These are phyloP conservation scores for Platalea minor DNA, from an alignment of 2,797 vertebrate genomes.

Conservation along the genomic window DNA sequence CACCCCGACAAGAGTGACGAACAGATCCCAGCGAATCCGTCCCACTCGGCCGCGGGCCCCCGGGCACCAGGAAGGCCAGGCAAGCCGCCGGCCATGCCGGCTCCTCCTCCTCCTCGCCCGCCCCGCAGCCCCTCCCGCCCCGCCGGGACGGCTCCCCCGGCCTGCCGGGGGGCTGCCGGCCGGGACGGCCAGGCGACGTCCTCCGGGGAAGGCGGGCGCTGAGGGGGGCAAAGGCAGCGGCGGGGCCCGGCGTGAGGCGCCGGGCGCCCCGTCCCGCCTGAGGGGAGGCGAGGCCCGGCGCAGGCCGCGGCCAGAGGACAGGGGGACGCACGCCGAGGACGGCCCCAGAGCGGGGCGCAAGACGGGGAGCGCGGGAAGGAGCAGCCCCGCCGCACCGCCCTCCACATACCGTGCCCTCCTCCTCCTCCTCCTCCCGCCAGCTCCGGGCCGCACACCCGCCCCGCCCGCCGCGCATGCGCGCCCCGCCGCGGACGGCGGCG, in stretches of 20 bases:
- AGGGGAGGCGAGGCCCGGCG: background rate
- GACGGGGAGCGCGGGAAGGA: too few species aligned
- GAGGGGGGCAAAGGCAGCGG: too few species aligned
- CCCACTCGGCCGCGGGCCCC: background rate
- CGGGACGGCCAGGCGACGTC: too few species aligned
- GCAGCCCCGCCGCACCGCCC: background rate
- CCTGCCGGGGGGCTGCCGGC: too few species aligned
- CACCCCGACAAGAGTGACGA: accelerated
- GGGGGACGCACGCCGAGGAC: too few species aligned
- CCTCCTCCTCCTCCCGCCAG: background rate
- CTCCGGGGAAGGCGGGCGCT: background rate
- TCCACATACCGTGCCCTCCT: background rate
- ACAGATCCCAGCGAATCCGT: accelerated
- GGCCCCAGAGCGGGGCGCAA: too few species aligned
- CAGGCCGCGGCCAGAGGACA: background rate
- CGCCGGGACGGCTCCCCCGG: background rate
- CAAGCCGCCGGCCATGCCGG: background rate
- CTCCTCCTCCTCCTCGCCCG: background rate
- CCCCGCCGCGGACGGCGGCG: too few species aligned
- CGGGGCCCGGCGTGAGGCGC: too few species aligned
- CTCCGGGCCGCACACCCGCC: background rate
- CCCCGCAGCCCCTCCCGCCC: background rate
- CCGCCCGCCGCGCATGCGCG: background rate
- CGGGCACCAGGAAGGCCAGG: background rate
- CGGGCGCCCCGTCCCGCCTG: background rate